Evolutionary conservation across 2,113 vertebrate species (phyloP), one percentile per base, ranked within the genome.

Genomic region (Myxocyprinus asiaticus): DNA sequence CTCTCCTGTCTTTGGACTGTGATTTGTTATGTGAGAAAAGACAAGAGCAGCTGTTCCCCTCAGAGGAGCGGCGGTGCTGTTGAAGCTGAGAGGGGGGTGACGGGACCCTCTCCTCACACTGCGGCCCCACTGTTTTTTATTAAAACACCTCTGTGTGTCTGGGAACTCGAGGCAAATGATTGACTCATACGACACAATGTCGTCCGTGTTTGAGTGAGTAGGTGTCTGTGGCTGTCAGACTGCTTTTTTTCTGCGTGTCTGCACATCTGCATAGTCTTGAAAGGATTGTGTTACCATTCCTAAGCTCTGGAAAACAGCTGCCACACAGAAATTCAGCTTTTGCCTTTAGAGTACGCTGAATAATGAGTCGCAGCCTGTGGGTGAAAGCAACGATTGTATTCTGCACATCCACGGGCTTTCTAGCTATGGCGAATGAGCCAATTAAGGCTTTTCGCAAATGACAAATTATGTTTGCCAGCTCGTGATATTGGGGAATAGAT

Each of bases 1-100:
- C 48, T 56, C 81, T 79, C 84, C 86, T 87, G 84, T 68, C 85
- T 80, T n/a, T 47, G 84, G 73, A 74, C 87, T 85, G 80, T 80
- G 87, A 87, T 90, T 89, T 87, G 88, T 90, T 82, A 90, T 90
- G 87, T 88, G 88, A 88, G 86, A 87, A 83, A 77, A 73, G 84
- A 78, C 76, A 81, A 85, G 73, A 82, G 70, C 78, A 81, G 76
- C 71, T 76, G 80, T 79, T 79, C 47, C 78, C 51, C 73, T 64
- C 22, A 5, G 61, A 70, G 71, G 59, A 67, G n/a, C 64, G 9
- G 22, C 10, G n/a, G 15, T 44, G 55, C 22, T 3, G 22, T 33
- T 33, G 22, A 33, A 33, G 14, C 12, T 67, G 45, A 58, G 61
- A 76, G 56, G 42, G 48, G 55, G 15, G 43, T 77, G 77, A 72